These are phyloP conservation scores for Miniopterus natalensis DNA, from an alignment of 2,113 vertebrate genomes.

Conservation along the genomic window DNA sequence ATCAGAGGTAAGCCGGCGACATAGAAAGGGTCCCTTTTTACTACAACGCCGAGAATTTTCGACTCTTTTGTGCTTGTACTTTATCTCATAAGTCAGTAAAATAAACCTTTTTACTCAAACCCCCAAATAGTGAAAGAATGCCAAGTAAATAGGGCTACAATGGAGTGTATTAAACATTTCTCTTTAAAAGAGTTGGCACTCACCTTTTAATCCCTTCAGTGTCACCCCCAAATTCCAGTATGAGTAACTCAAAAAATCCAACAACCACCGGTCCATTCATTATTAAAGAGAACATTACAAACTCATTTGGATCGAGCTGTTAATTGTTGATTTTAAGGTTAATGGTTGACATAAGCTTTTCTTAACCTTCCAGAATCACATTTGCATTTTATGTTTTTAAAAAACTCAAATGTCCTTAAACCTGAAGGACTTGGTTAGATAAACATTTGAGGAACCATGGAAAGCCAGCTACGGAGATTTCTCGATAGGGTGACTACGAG, in stretches of 20 bases:
- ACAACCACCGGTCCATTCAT: background rate
- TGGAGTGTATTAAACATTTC: background rate
- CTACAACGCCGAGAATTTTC: background rate
- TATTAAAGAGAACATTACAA: conserved; percentile 57
- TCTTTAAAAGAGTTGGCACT: background rate
- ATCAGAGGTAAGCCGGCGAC: background rate
- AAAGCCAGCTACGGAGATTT: background rate
- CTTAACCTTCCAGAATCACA: background rate
- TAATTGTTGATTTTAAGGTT: conserved; percentile 67
- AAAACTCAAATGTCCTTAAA: conserved; percentile 25
- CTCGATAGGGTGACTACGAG: background rate
- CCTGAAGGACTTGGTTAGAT: conserved; percentile 34
- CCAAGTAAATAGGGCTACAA: background rate
- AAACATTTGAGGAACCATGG: background rate
- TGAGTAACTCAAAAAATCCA: conserved; percentile 38
- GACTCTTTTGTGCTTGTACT: background rate
- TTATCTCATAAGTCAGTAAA: background rate
- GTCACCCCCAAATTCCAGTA: background rate
- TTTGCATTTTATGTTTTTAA: conserved; percentile 43
- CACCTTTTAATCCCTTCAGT: background rate
- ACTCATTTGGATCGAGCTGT: background rate
- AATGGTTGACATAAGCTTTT: conserved; percentile 41
- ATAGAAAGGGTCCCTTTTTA: background rate
- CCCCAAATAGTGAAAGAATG: background rate
- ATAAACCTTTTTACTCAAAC: background rate